Base-by-base conservation (phyloP, 2,113 vertebrate species). In the Pluvianellus socialis region DNA sequence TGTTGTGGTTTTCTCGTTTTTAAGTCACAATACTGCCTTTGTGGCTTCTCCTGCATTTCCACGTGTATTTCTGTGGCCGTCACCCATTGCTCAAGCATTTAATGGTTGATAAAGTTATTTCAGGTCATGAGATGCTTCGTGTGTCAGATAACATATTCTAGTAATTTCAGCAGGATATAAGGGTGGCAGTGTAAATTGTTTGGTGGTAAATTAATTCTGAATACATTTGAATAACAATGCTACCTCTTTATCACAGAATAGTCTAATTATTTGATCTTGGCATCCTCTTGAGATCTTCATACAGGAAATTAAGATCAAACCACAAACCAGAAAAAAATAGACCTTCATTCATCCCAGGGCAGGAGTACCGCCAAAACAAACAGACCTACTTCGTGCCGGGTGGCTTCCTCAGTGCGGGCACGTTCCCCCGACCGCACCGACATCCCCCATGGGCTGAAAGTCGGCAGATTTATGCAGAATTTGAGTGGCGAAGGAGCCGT, bases 151-250 rank as follows among this genome's bases (percentile, higher is more conserved):
- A 88, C 76, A 13, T 59, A 20, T 85, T 87, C 89, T 27, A 32
- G 83, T 79, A 32, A 88, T 93, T 95, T 93, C 87, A 81, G 82
- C 42, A 26, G 88, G 81, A 40, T 71, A 65, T 40, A 79, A 87
- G 72, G 74, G 63, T 9, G 27, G 87, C 81, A 65, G 83, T 4
- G 87, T 70, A 88, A 94, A 96, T 67, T 86, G 94, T 88, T 91
- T 90, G 89, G 92, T 91, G 81, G 81, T 56, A 90, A 95, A 95
- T 97, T 82, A 90, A 84, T 96, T 94, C 91, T 76, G 92, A 94
- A 94, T 95, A 86, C 81, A 97, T 96, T 86, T 94, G 94, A 94
- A 95, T 92, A 93, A 97, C 96, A 90, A 92, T 84, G 76, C 87
- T 92, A 84, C 95, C 93, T 94, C 91, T 96, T 97, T 92, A 96